phyloP scores from a whole-genome alignment of 2,113 vertebrate genomes.

The Nannospalax galili region DNA sequence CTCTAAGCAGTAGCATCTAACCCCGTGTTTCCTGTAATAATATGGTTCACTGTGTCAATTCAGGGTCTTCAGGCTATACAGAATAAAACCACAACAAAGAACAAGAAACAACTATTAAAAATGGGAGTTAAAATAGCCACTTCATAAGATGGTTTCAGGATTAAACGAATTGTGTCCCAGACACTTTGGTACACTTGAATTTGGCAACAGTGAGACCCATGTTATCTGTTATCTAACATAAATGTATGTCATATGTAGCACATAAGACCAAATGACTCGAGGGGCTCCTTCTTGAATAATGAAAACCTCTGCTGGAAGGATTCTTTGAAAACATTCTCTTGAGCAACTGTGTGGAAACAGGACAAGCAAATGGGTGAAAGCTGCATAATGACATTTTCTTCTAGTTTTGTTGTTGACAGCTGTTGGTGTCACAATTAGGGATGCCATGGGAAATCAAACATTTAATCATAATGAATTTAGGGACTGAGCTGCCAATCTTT shows the following conservation, averaged over 20 bases:
- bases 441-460: slow-evolving; percentile 66
- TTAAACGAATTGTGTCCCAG: background rate
- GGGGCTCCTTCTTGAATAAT: background rate
- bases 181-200: background rate
- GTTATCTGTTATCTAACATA: background rate
- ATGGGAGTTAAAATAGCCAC: background rate
- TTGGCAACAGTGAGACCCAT: background rate
- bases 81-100: background rate
- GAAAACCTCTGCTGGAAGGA: background rate
- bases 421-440: slow-evolving; percentile 61
- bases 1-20: background rate
- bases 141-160: background rate
- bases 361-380: slow-evolving; percentile 32
- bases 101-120: background rate
- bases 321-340: slow-evolving; percentile 46
- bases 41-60: background rate
- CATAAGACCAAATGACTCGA: background rate
- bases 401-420: slow-evolving; percentile 70
- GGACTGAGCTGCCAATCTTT: background rate
- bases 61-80: background rate
- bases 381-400: slow-evolving; percentile 18
- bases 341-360: slow-evolving; percentile 33
- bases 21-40: background rate
- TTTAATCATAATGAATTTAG: slow-evolving; percentile 68
- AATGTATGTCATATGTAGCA: background rate